Base-by-base conservation (phyloP, 2,888 invertebrate genomes). In the Microchrysa polita region DNA sequence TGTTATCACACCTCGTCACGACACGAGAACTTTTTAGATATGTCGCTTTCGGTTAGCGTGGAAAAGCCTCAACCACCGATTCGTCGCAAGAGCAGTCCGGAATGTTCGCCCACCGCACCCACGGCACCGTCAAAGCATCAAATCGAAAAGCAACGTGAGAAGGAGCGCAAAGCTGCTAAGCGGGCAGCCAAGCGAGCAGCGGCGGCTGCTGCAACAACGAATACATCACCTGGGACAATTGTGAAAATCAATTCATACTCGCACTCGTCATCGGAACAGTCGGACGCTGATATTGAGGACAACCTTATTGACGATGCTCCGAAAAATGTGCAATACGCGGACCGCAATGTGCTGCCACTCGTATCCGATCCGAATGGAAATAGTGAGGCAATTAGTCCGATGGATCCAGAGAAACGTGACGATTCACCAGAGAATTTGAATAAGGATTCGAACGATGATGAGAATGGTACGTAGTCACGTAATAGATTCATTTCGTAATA, bases 11-110 rank as follows among this genome's bases (percentile, higher is more conserved):
- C 92, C 12, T 96, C 96, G 0, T 92, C 94, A 80, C 89, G 94
- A 14, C 92, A 93, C 72, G 98, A 98, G 84, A 93, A 93, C 80
- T 98, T 99, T 85, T 87, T 98, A 72, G 98, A 99, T 85, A 88
- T 99, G 77, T 97, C 97, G 75, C 88, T 99, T 76, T 97, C 98
- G 0, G 93, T 98, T 20, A 90, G 90, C 63, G 88, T 90, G 1
- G 91, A 91, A 77, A 90, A 93, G 72, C 91, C 91, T 10, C 90
- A 92, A 78, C 92, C 92, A 1, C 92, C 93, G 0, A 85, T 90
- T 4, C 82, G 89, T 4, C 87, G 89, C 81, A 83, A 81, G 75
- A 79, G 78, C n/a, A 84, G 84, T 75, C 84, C 85, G 1, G 85
- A 85, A 48, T 69, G 73, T 9, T 65, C 73, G 10, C 55, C 57